Evolutionary conservation across 2,797 vertebrate species (phyloP).

Genomic region (Netta rufina): DNA sequence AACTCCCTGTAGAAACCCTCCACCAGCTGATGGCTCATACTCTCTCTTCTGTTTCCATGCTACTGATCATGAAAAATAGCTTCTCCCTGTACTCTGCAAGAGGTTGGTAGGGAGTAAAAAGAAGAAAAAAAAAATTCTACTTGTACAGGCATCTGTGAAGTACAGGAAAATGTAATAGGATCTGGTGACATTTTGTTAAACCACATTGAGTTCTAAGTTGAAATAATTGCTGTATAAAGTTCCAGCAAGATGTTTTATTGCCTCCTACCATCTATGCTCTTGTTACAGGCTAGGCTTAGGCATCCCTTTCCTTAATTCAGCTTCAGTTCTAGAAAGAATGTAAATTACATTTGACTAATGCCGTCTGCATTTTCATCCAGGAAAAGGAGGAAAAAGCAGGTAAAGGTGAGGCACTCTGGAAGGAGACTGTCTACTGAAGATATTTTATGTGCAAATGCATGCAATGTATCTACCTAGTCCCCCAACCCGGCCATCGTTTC

Average conservation of each 20-base stretch:
- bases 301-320: neutral
- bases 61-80: neutral
- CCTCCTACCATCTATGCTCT: neutral
- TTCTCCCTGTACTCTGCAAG: neutral
- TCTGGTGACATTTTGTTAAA: neutral
- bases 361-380: neutral
- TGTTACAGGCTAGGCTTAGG: neutral
- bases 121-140: neutral
- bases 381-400: neutral
- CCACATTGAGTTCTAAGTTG: rapidly evolving
- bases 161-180: neutral
- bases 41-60: neutral
- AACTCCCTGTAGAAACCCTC: neutral
- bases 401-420: neutral
- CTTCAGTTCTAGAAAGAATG: neutral
- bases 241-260: neutral
- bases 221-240: neutral
- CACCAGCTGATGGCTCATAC: neutral
- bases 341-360: neutral
- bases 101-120: neutral
- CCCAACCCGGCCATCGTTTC: neutral
- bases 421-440: neutral
- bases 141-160: neutral
- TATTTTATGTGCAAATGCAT: neutral
- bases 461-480: rapidly evolving